Conservation (phyloP, 2,888 invertebrate genomes). For the Netelia inedita region DNA sequence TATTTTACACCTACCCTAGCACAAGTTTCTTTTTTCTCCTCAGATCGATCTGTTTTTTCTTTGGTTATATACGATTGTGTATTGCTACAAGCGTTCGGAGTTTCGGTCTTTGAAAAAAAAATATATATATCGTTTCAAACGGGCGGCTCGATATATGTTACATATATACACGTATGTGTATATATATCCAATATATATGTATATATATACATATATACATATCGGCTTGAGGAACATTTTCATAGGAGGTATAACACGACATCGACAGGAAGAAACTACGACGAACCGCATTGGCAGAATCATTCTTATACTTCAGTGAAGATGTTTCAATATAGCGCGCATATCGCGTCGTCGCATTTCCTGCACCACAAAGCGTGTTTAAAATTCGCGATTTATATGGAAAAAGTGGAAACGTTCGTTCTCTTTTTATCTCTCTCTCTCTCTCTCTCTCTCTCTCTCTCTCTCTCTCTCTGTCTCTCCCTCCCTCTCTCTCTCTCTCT, state of each 20-base stretch:
- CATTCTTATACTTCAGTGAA: slow-evolving; percentile 2
- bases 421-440: background rate
- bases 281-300: background rate
- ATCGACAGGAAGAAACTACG: background rate
- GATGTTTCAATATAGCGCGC: background rate
- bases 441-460: background rate
- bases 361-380: slow-evolving; percentile 7
- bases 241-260: background rate
- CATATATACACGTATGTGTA: background rate
- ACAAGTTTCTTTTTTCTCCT: background rate
- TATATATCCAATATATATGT: background rate
- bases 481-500: background rate
- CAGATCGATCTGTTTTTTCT: background rate
- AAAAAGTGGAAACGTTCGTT: background rate
- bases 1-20: background rate
- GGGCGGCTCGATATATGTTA: background rate
- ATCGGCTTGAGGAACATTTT: background rate
- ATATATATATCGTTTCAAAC: background rate
- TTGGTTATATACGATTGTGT: background rate
- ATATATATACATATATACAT: background rate
- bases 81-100: slow-evolving; percentile 1
- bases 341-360: background rate
- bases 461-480: no score
- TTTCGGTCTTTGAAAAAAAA: slow-evolving; percentile 11
- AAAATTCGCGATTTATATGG: slow-evolving; percentile 2